Conservation (phyloP, 1,140 invertebrate genomes). For the Tetranychus cinnabarinus region DNA sequence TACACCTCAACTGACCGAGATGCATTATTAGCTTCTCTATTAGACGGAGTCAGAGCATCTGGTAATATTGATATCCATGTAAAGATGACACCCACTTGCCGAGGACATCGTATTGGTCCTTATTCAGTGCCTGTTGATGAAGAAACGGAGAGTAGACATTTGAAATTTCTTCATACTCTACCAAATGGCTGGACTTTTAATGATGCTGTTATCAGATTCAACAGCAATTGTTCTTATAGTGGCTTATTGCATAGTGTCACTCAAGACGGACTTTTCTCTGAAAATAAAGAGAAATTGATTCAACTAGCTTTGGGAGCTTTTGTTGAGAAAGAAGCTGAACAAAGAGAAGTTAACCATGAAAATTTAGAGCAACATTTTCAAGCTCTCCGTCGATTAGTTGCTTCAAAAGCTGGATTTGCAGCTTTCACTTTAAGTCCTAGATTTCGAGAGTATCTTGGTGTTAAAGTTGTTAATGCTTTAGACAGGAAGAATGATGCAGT, state of each 20-base stretch:
- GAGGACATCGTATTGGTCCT: slow-evolving; percentile 67
- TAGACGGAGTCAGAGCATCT: slow-evolving; percentile 84
- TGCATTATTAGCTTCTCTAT: slow-evolving; percentile 68
- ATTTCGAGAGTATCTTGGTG: slow-evolving; percentile 80
- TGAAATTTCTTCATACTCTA: slow-evolving; percentile 53
- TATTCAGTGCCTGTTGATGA: slow-evolving; percentile 68
- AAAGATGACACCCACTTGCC: slow-evolving; percentile 50
- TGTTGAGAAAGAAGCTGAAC: slow-evolving; percentile 41
- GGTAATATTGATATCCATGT: slow-evolving; percentile 95
- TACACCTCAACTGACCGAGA: slow-evolving; percentile 76
- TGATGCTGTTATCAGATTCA: slow-evolving; percentile 59
- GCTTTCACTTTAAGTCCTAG: slow-evolving; percentile 73
- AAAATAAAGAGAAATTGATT: slow-evolving; percentile 95
- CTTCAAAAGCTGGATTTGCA: slow-evolving; percentile 89
- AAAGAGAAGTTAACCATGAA: slow-evolving; percentile 29
- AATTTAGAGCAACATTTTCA: slow-evolving; percentile 84
- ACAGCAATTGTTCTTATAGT: slow-evolving; percentile 90
- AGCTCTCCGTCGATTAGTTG: slow-evolving; percentile 66
- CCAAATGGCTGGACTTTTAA: slow-evolving; percentile 39
- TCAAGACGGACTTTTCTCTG: slow-evolving; percentile 84
- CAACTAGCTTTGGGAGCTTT: slow-evolving; percentile 47
- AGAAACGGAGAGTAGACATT: slow-evolving; percentile 62
- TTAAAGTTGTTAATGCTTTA: slow-evolving; percentile 69
- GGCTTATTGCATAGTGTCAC: slow-evolving; percentile 84
- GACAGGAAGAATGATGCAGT: slow-evolving; percentile 66